These are phyloP conservation scores for Nasonia oneida DNA, from an alignment of 2,888 invertebrate genomes.

Conservation along the genomic window DNA sequence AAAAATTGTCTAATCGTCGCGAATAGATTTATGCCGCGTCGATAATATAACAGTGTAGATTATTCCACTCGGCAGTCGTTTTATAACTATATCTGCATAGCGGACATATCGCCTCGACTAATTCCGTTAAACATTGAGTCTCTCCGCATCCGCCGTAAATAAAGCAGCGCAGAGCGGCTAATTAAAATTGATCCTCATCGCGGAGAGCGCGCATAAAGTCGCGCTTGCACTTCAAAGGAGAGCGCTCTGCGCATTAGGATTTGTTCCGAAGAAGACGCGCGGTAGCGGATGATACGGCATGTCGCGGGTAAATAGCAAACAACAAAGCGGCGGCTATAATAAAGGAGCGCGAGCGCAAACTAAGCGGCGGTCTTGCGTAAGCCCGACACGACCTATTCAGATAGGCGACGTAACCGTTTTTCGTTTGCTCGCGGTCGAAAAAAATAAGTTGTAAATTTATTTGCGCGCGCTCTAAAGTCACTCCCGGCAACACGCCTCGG, in stretches of 20 bases:
- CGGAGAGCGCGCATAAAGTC: neutral
- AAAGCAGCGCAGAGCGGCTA: neutral
- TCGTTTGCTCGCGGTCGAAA: too few species aligned
- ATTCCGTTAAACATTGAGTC: constrained; percentile 13
- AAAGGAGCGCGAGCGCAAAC: neutral
- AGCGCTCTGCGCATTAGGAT: constrained; percentile 2
- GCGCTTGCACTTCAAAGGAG: constrained; percentile 12
- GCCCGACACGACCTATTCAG: neutral
- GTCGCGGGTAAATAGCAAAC: constrained; percentile 21
- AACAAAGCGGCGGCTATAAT: constrained; percentile 17
- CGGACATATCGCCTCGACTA: too few species aligned
- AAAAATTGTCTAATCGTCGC: neutral
- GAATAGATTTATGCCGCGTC: neutral
- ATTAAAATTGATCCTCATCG: constrained; percentile 38
- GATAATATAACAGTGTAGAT: too few species aligned
- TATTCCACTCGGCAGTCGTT: neutral
- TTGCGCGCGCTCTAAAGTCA: too few species aligned
- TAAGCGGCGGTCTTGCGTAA: neutral
- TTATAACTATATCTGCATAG: neutral
- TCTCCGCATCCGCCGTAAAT: constrained; percentile 25
- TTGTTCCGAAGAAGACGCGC: constrained; percentile 28
- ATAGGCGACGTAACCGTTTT: too few species aligned
- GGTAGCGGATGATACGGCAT: neutral
- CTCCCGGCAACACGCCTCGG: too few species aligned
- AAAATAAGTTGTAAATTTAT: too few species aligned